phyloP scores from a whole-genome alignment of 2,113 vertebrate species.

The Notarius quadriscutis region DNA sequence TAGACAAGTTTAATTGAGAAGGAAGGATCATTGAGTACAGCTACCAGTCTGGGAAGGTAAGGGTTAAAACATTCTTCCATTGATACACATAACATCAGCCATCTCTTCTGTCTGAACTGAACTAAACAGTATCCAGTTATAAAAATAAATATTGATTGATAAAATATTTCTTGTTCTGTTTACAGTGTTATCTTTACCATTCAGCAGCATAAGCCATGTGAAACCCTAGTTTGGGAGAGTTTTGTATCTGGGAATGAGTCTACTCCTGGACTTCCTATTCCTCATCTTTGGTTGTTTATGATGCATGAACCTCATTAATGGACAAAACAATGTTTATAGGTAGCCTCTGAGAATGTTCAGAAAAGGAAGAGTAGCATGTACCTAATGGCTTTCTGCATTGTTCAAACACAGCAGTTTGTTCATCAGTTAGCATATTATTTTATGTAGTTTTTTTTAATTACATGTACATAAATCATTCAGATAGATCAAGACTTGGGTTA shows the following conservation, averaged over 20 bases:
- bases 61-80: neutral
- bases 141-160: neutral
- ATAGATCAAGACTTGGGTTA: neutral
- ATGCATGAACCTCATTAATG: slow-evolving; percentile 29
- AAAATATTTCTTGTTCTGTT: slow-evolving; percentile 22
- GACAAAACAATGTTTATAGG: slow-evolving; percentile 1
- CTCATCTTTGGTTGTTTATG: slow-evolving; percentile 24
- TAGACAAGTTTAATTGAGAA: too few relatives aligned
- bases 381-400: slow-evolving; percentile 2
- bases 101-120: neutral
- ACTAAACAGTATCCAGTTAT: neutral
- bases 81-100: too few relatives aligned
- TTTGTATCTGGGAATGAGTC: slow-evolving; percentile 14
- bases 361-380: neutral
- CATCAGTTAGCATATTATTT: neutral
- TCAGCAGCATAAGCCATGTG: neutral
- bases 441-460: neutral
- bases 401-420: slow-evolving; percentile 5
- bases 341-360: neutral
- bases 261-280: neutral
- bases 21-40: too few relatives aligned
- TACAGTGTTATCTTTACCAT: neutral
- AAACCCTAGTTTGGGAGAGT: neutral
- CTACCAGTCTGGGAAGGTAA: neutral
- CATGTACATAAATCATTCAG: neutral